Evolutionary conservation across 2,113 vertebrate species (phyloP), one percentile per base, ranked within the genome.

Genomic region (Embiotoca jacksoni): DNA sequence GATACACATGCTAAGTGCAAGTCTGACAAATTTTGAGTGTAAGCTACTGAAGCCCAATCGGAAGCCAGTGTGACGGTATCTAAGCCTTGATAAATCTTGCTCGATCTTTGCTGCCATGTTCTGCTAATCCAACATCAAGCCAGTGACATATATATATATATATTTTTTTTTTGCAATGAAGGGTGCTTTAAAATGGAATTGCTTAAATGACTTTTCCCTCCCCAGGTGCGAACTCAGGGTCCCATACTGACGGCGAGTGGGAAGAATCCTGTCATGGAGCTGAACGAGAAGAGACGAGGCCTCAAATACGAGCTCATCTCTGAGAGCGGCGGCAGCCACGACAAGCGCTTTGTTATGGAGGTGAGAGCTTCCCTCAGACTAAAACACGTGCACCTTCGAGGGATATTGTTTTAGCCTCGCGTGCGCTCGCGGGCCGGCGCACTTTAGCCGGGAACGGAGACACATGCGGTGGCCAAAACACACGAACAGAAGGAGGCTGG

Each of bases 311-410:
- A 99, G 90, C 96, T 99, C 80, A 98, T 99, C 93, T 99, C 98
- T 0, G 98, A 99, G 89, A 98, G 97, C 0, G 98, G 98, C 6
- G 98, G 97, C 75, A 99, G 98, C 93, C 98, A 99, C 0, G 98
- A 99, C 91, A 99, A 99, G 84, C 97, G 98, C 74, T 99, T 99
- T 61, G 96, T 99, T 49, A 99, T 99, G 97, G 97, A 99, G 97
- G 98, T 96, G 49, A 94, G 95, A 56, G 49, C 4, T 5, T 8
- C 23, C 11, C 13, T 39, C 30, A 31, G 9, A 9, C 30, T 55
- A 8, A 55, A 56, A 59, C 35, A 65, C 1, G 0, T 32, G 32
- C 4, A 36, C 30, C 37, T 52, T 49, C 8, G 4, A 2, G 60
- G 31, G 41, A 67, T 58, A 54, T 35, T 33, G 35, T 15, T 33